phyloP scores from a whole-genome alignment of 2,113 vertebrate genomes.

The Fulmarus glacialis region DNA sequence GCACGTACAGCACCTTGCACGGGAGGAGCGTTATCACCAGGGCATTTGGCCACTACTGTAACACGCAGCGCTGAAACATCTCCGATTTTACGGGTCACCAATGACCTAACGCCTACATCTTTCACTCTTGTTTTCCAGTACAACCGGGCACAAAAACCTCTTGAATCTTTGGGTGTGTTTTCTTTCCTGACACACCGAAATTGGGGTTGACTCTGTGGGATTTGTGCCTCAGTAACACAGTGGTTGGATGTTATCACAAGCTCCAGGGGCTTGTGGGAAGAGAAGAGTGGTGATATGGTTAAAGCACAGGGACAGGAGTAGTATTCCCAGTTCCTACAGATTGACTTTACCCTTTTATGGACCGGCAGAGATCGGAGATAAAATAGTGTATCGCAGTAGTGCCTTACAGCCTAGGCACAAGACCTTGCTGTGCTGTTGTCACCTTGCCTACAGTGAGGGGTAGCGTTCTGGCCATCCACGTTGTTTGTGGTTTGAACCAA shows the following conservation, averaged over 20 bases:
- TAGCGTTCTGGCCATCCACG: neutral
- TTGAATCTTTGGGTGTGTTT: neutral
- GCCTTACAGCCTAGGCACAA: neutral
- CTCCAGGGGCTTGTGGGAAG: neutral
- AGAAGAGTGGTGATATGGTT: neutral
- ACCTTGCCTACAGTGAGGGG: neutral
- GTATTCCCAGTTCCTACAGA: neutral
- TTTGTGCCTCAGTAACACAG: neutral
- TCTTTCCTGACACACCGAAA: neutral
- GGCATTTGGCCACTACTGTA: no score
- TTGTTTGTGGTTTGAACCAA: neutral
- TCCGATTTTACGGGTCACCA: neutral
- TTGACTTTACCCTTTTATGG: neutral
- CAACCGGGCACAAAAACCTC: neutral
- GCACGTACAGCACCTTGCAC: neutral
- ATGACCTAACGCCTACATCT: neutral
- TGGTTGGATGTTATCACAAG: neutral
- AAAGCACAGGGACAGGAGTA: neutral
- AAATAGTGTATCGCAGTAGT: neutral
- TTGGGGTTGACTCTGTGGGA: neutral
- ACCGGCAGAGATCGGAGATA: neutral
- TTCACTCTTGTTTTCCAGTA: neutral
- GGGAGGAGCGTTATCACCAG: neutral
- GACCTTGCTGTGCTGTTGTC: neutral
- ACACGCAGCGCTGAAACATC: neutral